Evolutionary conservation across 2,888 invertebrate genomes (phyloP).

Genomic region (Amaurobius ferox): DNA sequence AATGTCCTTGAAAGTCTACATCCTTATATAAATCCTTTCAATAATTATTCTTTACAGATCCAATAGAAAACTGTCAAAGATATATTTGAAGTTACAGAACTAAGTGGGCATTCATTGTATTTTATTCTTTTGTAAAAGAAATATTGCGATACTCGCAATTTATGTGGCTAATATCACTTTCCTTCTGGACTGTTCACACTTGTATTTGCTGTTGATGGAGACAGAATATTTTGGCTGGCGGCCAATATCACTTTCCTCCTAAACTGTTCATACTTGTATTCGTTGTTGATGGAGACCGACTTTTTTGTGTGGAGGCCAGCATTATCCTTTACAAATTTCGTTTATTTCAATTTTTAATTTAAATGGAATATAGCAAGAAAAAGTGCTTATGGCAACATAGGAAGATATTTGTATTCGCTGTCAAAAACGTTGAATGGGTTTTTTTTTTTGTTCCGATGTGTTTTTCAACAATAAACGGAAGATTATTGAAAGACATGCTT

Average conservation of each 20-base stretch:
- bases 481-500: no score
- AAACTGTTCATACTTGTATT: no score
- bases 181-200: conserved; percentile 21
- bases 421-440: no score
- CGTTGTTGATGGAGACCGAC: no score
- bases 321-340: conserved; percentile 29
- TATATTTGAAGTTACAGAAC: background rate
- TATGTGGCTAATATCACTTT: conserved; percentile 32
- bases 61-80: background rate
- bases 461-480: no score
- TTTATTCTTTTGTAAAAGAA: conserved; percentile 19
- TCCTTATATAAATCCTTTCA: no score
- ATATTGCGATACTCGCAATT: conserved; percentile 26
- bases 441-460: no score
- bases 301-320: no score
- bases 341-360: background rate
- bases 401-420: no score
- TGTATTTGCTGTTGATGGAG: conserved; percentile 15
- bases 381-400: no score
- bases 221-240: conserved; percentile 28
- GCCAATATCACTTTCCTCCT: no score
- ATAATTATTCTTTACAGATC: no score
- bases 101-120: conserved; percentile 26
- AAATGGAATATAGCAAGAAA: background rate
- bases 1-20: background rate